These are phyloP conservation scores for Harmothoe impar DNA, from an alignment of 2,888 invertebrate species.

Conservation along the genomic window DNA sequence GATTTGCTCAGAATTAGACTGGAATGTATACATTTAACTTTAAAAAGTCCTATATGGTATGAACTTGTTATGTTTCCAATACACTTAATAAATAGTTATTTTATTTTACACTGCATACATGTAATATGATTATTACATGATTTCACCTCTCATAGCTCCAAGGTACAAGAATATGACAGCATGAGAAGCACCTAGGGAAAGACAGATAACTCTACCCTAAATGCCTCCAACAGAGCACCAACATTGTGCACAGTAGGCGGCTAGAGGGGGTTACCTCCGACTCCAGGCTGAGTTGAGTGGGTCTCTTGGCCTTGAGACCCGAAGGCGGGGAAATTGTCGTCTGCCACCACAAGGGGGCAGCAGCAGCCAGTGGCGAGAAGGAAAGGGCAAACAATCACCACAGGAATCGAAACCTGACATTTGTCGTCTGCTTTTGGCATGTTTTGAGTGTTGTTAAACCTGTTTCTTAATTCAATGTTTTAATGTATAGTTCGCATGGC, in stretches of 20 bases:
- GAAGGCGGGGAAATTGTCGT: slow-evolving; percentile 10
- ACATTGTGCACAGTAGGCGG: not conserved
- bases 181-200: too few relatives aligned
- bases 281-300: slow-evolving; percentile 44
- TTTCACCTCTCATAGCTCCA: too few relatives aligned
- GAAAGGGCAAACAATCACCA: slow-evolving; percentile 32
- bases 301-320: slow-evolving; percentile 32
- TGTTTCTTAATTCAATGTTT: not conserved
- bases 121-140: too few relatives aligned
- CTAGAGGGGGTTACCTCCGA: slow-evolving; percentile 37
- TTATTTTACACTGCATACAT: too few relatives aligned
- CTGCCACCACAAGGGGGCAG: slow-evolving; percentile 21
- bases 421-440: not conserved
- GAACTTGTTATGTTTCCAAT: too few relatives aligned
- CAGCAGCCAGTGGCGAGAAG: slow-evolving; percentile 2
- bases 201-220: too few relatives aligned
- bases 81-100: too few relatives aligned
- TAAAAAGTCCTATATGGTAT: too few relatives aligned
- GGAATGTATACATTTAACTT: too few relatives aligned
- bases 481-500: too few relatives aligned
- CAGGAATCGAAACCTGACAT: not conserved
- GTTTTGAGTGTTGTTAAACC: not conserved
- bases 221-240: not conserved
- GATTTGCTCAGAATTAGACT: too few relatives aligned
- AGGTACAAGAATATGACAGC: too few relatives aligned